Base-by-base conservation (phyloP, 2,888 invertebrate genomes). In the Dysmachus trigonus region DNA sequence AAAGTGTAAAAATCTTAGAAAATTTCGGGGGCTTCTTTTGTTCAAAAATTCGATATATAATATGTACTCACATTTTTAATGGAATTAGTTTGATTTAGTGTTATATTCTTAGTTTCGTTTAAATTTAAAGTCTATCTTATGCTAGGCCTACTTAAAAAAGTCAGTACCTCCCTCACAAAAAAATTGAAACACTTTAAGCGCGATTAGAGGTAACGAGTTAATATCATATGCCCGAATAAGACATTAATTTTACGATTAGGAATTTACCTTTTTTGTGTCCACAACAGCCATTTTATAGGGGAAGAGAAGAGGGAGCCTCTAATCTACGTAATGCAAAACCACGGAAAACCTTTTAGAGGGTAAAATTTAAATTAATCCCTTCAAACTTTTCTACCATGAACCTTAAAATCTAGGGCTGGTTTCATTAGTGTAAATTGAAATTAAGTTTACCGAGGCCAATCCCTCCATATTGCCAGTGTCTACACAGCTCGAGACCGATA, bases 381-480 rank as follows among this genome's bases (percentile, higher is more conserved):
- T 76, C 47, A 76, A 85, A 72, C 41, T 85, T 73, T 73, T 85
- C 73, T 31, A n/a, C 51, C 22, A 22, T n/a, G 18, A 35, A 71
- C 53, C 85, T 30, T 74, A 73, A 71, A 74, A 51, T 47, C 47
- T 85, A 33, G 51, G 76, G 33, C 76, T 51, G 53, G 47, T 85
- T 85, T 74, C 85, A 51, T 85, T 85, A 76, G 85, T 53, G 74
- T 51, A 85, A 85, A 85, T 74, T 85, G 85, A 74, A 85, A 85
- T 85, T 73, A 85, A 74, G 74, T 74, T 85, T 74, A 33, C 31
- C 85, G 8, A 51, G 33, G 76, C 76, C 47, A 85, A 85, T 85
- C 85, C 82, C 38, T 62, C 38, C 82, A 77, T 82, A 82, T 82
- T 82, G 82, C 82, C 13, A 33, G 31, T n/a, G n/a, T 82, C 33